These are phyloP conservation scores for Aporrectodea caliginosa DNA, from an alignment of 1,140 invertebrate species.

Conservation along the genomic window DNA sequence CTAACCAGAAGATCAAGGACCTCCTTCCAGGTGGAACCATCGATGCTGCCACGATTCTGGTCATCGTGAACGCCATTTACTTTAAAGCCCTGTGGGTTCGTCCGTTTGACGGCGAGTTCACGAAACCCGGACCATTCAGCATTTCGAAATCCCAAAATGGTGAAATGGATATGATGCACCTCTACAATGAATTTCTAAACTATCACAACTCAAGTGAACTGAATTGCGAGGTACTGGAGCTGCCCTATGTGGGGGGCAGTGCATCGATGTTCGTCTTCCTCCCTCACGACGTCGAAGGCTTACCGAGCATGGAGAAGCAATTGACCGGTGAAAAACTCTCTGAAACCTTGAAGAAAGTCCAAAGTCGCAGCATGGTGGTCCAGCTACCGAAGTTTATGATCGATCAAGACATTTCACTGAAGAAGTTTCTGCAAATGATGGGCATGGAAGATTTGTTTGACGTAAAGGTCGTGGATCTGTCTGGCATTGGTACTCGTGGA, in stretches of 20 bases:
- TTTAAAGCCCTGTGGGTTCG: background rate
- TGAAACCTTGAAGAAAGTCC: background rate
- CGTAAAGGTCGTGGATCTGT: background rate
- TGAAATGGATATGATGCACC: background rate
- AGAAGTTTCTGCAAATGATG: background rate
- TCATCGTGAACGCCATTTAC: background rate
- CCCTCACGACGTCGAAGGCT: background rate
- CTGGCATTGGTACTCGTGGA: background rate
- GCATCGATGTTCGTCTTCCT: slow-evolving; percentile 6
- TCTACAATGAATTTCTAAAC: background rate
- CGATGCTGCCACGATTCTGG: background rate
- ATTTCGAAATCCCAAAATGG: background rate
- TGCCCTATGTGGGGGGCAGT: background rate
- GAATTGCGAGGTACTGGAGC: slow-evolving; percentile 8
- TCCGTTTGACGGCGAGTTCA: background rate
- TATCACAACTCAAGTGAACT: background rate
- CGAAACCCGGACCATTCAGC: background rate
- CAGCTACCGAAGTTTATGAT: background rate
- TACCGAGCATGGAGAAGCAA: slow-evolving; percentile 35
- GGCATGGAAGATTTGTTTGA: background rate
- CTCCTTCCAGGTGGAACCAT: background rate
- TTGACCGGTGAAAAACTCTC: background rate
- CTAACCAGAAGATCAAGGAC: background rate
- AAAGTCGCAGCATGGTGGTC: background rate
- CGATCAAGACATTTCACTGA: background rate